phyloP scores from a whole-genome alignment of 2,797 vertebrate genomes.

The Alauda arvensis region DNA sequence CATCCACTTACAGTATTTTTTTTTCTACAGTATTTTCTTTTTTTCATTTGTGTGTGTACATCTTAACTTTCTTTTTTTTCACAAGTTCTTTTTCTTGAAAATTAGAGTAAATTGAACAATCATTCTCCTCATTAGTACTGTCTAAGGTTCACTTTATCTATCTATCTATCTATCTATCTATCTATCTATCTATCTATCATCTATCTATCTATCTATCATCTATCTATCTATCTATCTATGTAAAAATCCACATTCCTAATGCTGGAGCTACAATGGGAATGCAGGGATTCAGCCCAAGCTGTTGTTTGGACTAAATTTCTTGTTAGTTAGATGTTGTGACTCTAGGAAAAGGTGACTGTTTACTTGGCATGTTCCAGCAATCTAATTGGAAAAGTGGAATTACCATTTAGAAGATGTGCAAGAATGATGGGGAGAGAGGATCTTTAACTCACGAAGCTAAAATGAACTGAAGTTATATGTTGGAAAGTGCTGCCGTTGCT shows the following conservation, averaged over 20 bases:
- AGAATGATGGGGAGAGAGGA: slow-evolving; percentile 51
- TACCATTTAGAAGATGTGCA: slow-evolving; percentile 58
- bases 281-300: background rate
- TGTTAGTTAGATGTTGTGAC: slow-evolving; percentile 25
- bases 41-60: background rate
- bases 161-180: too few relatives aligned
- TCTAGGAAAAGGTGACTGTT: slow-evolving; percentile 54
- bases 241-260: background rate
- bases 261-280: background rate
- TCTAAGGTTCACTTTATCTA: background rate
- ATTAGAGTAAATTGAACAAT: background rate
- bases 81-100: background rate
- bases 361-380: slow-evolving; percentile 51
- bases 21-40: background rate
- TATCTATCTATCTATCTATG: background rate
- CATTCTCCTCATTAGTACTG: background rate
- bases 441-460: slow-evolving; percentile 61
- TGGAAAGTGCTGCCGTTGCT: slow-evolving; percentile 45
- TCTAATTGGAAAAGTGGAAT: slow-evolving; percentile 72
- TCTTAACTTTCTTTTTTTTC: background rate
- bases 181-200: too few relatives aligned
- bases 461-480: slow-evolving; percentile 56
- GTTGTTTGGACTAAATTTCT: slow-evolving; percentile 6
- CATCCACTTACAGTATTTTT: background rate
- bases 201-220: background rate